Evolutionary conservation across 2,888 invertebrate genomes (phyloP), one percentile per base, ranked within the genome.

Genomic region (Lobophora halterata): DNA sequence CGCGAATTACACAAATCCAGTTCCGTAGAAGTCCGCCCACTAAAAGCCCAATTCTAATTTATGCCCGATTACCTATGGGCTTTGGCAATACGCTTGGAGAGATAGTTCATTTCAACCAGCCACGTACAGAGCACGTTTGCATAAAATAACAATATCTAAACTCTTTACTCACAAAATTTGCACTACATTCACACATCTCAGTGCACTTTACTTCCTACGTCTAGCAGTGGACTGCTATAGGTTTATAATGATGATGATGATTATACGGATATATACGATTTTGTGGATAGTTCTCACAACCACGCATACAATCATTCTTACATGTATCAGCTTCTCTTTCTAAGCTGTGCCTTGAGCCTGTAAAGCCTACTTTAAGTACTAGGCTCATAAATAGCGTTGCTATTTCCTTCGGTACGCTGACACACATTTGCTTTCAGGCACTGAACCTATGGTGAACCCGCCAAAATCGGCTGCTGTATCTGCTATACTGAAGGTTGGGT

Each of bases 371-470:
- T 37, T 33, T 36, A 58, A 67, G 67, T 62, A 66, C 46, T 53
- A 31, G 3, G 29, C 52, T 44, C 59, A 65, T 71, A 71, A 72
- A 70, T 67, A 49, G 42, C 14, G 27, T 19, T 49, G 49, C 50
- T n/a, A 54, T 64, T 64, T 64, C 55, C 51, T 58, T 5, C 17
- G 27, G 16, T 27, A n/a, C 32, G 55, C 46, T 59, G 50, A 71
- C 61, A 57, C 34, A 52, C 28, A 65, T 71, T 65, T 61, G 44
- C 51, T 72, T 71, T 63, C 57, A 79, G 80, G 72, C 31, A 76
- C 73, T 40, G 62, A 58, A 41, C 61, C 66, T 24, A 50, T 43
- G 11, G 7, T 52, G 9, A 62, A 41, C 27, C 66, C 67, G 25
- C 65, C 61, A 14, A 73, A 62, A 50, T 73, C 75, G n/a, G 59